Conservation (phyloP, 2,113 vertebrate species). For the Isurus oxyrinchus region DNA sequence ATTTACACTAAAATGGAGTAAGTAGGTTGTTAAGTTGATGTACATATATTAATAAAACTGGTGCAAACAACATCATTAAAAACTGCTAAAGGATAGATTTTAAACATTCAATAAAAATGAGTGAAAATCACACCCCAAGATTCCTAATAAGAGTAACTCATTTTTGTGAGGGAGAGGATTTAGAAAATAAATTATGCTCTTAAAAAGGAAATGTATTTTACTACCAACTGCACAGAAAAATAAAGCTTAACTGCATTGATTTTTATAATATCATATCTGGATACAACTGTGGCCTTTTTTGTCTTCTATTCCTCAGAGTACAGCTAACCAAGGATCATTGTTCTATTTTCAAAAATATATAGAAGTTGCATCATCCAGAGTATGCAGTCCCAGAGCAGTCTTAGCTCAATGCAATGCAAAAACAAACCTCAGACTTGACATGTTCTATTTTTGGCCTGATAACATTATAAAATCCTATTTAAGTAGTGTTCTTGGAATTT, state of each 20-base stretch:
- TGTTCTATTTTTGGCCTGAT: neutral
- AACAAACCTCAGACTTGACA: neutral
- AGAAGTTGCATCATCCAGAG: neutral
- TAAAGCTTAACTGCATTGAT: neutral
- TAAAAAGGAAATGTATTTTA: neutral
- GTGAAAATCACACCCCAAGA: neutral
- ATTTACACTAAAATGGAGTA: neutral
- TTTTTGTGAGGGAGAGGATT: neutral
- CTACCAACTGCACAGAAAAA: neutral
- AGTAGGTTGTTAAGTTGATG: neutral
- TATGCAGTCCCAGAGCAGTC: neutral
- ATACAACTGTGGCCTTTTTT: neutral
- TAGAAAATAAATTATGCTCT: neutral
- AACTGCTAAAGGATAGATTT: neutral
- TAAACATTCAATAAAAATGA: neutral
- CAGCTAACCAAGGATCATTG: neutral
- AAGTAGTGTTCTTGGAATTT: neutral
- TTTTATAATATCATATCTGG: neutral
- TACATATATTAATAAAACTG: neutral
- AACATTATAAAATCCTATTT: neutral
- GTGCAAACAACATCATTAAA: neutral
- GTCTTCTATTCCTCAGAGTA: neutral
- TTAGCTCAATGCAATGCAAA: neutral
- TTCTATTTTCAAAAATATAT: neutral
- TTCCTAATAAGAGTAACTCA: neutral